Evolutionary conservation across 2,888 invertebrate genomes (phyloP), one percentile per base, ranked within the genome.

Genomic region (Drosophila subquinaria): DNA sequence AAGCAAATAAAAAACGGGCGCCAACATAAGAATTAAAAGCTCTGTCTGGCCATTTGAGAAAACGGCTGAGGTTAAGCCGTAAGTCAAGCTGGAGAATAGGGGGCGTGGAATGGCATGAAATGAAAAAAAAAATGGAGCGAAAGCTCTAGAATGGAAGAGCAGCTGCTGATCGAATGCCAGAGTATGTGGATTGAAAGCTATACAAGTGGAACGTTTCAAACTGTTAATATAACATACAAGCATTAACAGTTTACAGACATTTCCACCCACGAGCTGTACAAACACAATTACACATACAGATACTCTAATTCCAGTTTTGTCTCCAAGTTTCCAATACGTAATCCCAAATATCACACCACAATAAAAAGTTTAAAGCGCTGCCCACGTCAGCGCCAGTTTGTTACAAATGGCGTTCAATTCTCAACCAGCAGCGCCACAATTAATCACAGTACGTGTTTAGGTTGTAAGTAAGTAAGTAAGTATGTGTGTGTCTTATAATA

Each of bases 31-130:
- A 65, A 66, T 66, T 69, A 67, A 73, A 73, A 73, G 69, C 51
- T 52, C 13, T 53, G 17, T 57, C n/a, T 15, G 36, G 23, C 38
- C 45, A 64, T 48, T 47, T 50, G 36, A 40, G 27, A 53, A 59
- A 38, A 53, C 27, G 30, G 45, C 55, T 57, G 40, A 50, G 80
- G 80, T 82, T 80, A 80, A 80, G 63, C 69, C 67, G 65, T 61
- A 73, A 79, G 80, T 79, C 79, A 79, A 82, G 63, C 50, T 50
- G 60, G 67, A 51, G 53, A 67, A 48, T 30, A 13, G 17, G 42
- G 56, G 53, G 48, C 38, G 55, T 42, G 20, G 53, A 55, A 42
- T 15, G 43, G 11, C 33, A 50, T 51, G 50, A 42, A 67, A 62
- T 53, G 11, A 17, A 52, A 45, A 27, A n/a, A 52, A 52, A 52